These are phyloP conservation scores for Rhincodon typus DNA, from an alignment of 2,797 vertebrate genomes.

Conservation along the genomic window DNA sequence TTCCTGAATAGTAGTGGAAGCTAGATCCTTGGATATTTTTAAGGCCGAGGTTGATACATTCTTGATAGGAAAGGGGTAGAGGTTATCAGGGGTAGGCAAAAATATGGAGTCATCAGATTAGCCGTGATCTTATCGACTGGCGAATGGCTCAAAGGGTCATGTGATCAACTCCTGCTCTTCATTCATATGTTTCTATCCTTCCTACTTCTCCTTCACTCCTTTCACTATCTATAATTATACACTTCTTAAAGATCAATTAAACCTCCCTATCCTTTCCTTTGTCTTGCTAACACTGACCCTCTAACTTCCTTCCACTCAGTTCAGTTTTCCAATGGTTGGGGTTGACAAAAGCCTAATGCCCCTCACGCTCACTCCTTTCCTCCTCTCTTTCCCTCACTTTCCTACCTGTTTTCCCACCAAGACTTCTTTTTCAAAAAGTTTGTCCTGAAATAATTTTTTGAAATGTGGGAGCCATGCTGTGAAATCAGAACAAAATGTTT, in stretches of 20 bases:
- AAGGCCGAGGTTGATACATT: too few relatives aligned
- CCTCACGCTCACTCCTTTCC: background rate
- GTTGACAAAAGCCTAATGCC: background rate
- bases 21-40: too few relatives aligned
- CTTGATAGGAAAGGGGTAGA: too few relatives aligned
- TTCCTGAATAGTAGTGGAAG: too few relatives aligned
- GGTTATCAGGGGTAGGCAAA: too few relatives aligned
- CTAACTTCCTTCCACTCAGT: background rate
- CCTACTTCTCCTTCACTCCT: background rate
- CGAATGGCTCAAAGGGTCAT: too few relatives aligned
- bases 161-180: too few relatives aligned
- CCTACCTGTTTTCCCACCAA: background rate
- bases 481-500: too few relatives aligned
- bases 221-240: background rate
- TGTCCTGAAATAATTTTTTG: background rate
- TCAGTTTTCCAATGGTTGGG: slow-evolving; percentile 31
- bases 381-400: background rate
- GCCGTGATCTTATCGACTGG: too few relatives aligned
- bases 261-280: background rate
- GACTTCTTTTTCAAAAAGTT: background rate
- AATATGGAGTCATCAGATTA: too few relatives aligned
- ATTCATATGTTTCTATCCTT: background rate
- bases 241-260: background rate
- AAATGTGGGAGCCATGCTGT: background rate
- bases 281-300: background rate